A percentile compares a stretch with the other conserved stretches of the same genome.
phyloP scores from a whole-genome alignment of 1,140 invertebrate species.

The Diachasma alloeum region DNA sequence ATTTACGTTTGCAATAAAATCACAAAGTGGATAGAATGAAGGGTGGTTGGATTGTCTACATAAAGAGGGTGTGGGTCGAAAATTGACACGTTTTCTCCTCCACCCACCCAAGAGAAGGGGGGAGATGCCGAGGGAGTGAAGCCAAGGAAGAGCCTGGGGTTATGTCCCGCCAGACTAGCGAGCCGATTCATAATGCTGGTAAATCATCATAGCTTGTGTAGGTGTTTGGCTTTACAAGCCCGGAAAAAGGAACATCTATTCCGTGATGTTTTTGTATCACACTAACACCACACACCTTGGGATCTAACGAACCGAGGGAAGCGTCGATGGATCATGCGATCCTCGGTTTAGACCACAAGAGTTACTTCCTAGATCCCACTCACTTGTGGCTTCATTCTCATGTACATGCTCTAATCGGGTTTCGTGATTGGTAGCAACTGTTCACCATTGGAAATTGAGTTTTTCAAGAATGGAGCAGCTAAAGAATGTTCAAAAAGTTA shows the following conservation, averaged over 20 bases:
- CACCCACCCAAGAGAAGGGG: slow-evolving; percentile 15
- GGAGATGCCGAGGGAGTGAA: neutral
- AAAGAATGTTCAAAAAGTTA: too few relatives aligned
- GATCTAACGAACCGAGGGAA: slow-evolving; percentile 27
- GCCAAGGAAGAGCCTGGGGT: neutral
- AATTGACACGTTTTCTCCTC: slow-evolving; percentile 47
- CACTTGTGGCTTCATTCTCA: neutral
- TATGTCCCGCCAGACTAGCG: neutral
- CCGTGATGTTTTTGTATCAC: neutral
- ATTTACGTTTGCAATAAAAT: slow-evolving; percentile 22
- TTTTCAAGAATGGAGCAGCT: too few relatives aligned
- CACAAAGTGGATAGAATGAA: slow-evolving; percentile 10
- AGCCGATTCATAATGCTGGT: slow-evolving; percentile 43
- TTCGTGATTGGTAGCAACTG: slow-evolving; percentile 4
- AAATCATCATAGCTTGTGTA: slow-evolving; percentile 36
- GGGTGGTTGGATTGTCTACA: neutral
- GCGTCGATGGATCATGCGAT: slow-evolving; percentile 39
- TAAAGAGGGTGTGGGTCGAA: slow-evolving; percentile 38
- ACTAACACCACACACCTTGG: neutral
- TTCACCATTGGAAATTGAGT: neutral
- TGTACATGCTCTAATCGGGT: neutral
- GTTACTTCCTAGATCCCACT: slow-evolving; percentile 37
- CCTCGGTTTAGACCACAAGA: neutral
- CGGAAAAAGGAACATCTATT: slow-evolving; percentile 5
- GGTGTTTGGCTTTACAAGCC: slow-evolving; percentile 24